Conservation (phyloP, 2,113 vertebrate genomes). For the Burhinus oedicnemus region DNA sequence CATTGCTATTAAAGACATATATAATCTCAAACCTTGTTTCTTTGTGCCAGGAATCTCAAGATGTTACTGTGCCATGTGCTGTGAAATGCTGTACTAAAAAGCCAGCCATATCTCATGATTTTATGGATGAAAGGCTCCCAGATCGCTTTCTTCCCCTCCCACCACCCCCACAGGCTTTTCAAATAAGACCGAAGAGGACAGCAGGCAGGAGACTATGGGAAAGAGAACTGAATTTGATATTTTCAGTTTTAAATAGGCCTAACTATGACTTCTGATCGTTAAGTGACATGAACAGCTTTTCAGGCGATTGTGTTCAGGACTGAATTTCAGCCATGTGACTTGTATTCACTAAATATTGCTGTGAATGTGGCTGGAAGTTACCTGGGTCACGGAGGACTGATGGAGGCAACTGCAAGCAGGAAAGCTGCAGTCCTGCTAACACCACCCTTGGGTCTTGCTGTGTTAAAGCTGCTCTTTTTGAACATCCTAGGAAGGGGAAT, state of each 20-base stretch:
- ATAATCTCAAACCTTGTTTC: constrained; percentile 61
- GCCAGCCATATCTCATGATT: constrained; percentile 66
- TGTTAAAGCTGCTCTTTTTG: not conserved
- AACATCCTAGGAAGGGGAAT: not conserved
- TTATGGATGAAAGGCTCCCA: constrained; percentile 73
- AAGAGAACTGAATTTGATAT: constrained; percentile 51
- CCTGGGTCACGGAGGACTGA: not conserved
- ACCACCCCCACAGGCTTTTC: constrained; percentile 68
- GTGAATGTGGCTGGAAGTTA: not conserved
- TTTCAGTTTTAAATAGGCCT: constrained; percentile 48
- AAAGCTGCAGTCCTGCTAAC: not conserved
- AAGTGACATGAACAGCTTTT: not conserved
- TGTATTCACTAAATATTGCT: not conserved
- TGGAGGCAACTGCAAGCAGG: not conserved
- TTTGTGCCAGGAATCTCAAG: constrained; percentile 76
- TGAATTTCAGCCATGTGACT: not conserved
- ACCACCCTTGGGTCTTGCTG: not conserved
- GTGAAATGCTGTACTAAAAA: constrained; percentile 75
- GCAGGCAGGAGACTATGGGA: constrained; percentile 68
- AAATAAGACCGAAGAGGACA: constrained; percentile 70
- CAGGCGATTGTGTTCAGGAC: not conserved
- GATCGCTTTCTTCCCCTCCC: constrained; percentile 67
- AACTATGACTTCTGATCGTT: not conserved
- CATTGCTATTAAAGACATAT: constrained; percentile 70
- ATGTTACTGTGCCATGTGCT: constrained; percentile 79